These are phyloP conservation scores for Oeneis ivallda DNA, from an alignment of 2,888 invertebrate species.

Conservation along the genomic window DNA sequence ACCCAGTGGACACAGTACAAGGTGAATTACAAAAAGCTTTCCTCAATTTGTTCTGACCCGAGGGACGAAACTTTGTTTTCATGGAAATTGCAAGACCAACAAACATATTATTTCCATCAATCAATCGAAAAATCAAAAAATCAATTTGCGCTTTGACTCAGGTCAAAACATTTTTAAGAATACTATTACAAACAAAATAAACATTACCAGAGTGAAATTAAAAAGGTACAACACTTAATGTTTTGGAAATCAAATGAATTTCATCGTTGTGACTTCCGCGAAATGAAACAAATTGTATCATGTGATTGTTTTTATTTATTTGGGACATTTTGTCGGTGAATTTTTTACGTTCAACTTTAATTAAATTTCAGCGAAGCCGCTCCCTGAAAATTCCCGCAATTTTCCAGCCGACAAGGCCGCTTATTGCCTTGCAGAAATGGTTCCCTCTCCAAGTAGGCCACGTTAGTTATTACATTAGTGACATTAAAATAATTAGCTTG, in stretches of 20 bases:
- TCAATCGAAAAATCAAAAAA: too few relatives aligned
- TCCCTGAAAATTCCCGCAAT: conserved; percentile 70
- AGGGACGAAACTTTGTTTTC: conserved; percentile 61
- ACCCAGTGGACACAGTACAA: conserved; percentile 45
- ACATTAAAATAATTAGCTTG: conserved; percentile 9
- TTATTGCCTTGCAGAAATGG: conserved; percentile 70
- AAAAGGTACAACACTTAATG: not conserved
- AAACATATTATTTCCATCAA: conserved; percentile 54
- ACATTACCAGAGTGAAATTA: not conserved
- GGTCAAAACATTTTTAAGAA: not conserved
- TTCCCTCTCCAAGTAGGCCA: conserved; percentile 62
- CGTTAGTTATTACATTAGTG: conserved; percentile 46
- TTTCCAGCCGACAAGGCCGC: conserved; percentile 71
- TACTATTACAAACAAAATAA: not conserved
- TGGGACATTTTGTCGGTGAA: conserved; percentile 10
- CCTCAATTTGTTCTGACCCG: conserved; percentile 51
- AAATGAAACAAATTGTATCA: conserved; percentile 8
- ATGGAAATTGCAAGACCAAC: conserved; percentile 55
- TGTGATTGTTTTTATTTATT: conserved; percentile 14
- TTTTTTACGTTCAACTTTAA: conserved; percentile 18
- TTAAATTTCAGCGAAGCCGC: conserved; percentile 34
- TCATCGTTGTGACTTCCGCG: not conserved
- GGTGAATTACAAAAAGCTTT: conserved; percentile 65
- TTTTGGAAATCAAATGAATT: not conserved
- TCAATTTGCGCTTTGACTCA: conserved; percentile 30